A percentile compares a stretch with the other conserved stretches of the same genome.
These are phyloP conservation scores for Chaetodon trifasciatus DNA, from an alignment of 2,797 vertebrate species.

Conservation along the genomic window DNA sequence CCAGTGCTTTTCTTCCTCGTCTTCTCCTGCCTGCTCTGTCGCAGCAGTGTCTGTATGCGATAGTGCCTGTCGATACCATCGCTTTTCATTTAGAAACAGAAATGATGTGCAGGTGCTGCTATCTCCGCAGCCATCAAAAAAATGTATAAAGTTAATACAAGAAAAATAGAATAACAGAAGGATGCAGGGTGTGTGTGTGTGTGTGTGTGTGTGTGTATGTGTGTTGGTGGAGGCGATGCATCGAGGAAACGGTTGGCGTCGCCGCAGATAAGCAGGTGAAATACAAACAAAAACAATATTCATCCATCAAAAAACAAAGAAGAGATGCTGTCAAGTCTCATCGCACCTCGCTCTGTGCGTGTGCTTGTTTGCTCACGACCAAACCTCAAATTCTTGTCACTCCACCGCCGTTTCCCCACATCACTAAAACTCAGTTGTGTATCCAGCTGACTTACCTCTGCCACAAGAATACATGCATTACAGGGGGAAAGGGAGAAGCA, in stretches of 20 bases:
- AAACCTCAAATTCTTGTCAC: slow-evolving; percentile 53
- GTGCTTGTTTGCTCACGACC: slow-evolving; percentile 60
- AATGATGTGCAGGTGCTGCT: slow-evolving; percentile 57
- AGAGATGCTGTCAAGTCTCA: slow-evolving; percentile 52
- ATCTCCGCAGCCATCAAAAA: slow-evolving; percentile 55
- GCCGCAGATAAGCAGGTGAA: slow-evolving; percentile 57
- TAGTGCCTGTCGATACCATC: slow-evolving; percentile 46
- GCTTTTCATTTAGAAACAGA: slow-evolving; percentile 59
- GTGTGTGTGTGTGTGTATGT: neutral
- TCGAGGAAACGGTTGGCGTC: slow-evolving; percentile 46
- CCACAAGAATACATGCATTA: slow-evolving; percentile 47
- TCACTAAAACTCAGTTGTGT: slow-evolving; percentile 52
- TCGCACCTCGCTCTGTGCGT: slow-evolving; percentile 35
- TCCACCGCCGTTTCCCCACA: slow-evolving; percentile 34
- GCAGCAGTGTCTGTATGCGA: slow-evolving; percentile 37
- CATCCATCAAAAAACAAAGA: slow-evolving; percentile 52
- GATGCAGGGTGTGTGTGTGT: neutral
- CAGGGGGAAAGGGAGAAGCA: slow-evolving; percentile 15
- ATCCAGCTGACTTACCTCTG: slow-evolving; percentile 44
- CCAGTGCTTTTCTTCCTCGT: slow-evolving; percentile 40
- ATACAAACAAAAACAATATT: slow-evolving; percentile 61
- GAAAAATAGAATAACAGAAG: slow-evolving; percentile 19
- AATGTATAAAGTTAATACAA: slow-evolving; percentile 40
- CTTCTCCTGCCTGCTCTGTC: slow-evolving; percentile 20
- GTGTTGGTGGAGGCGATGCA: neutral